A percentile compares a stretch with the other conserved stretches of the same genome.
phyloP scores from a whole-genome alignment of 2,888 invertebrate genomes.

The Oconnorella tubifera region DNA sequence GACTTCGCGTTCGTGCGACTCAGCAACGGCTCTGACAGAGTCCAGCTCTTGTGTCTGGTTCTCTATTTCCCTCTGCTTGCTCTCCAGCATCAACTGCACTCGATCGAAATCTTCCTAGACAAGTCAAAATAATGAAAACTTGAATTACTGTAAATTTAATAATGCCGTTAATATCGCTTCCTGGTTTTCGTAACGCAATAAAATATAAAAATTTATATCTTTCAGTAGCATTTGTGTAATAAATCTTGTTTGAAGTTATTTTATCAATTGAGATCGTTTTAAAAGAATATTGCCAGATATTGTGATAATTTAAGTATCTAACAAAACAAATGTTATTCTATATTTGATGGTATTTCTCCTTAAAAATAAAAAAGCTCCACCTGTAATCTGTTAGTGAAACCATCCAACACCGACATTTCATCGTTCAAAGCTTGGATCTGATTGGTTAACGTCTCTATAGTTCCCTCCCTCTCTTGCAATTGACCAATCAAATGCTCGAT shows the following conservation, averaged over 20 bases:
- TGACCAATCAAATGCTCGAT: slow-evolving; percentile 1
- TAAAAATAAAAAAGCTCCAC: too few relatives aligned
- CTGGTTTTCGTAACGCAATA: too few relatives aligned
- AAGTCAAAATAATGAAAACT: too few relatives aligned
- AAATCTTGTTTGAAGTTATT: too few relatives aligned
- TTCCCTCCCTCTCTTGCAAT: slow-evolving; percentile 22
- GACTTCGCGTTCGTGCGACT: not conserved
- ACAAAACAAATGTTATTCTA: too few relatives aligned
- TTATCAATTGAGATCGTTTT: too few relatives aligned
- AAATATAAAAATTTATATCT: not conserved
- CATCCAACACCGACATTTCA: slow-evolving; percentile 8
- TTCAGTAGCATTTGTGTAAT: too few relatives aligned
- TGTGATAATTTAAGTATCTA: too few relatives aligned
- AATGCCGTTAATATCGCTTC: too few relatives aligned
- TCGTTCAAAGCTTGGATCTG: slow-evolving; percentile 3
- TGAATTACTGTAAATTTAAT: too few relatives aligned
- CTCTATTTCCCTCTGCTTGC: slow-evolving; percentile 51
- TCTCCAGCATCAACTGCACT: slow-evolving; percentile 53
- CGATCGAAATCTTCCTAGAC: slow-evolving; percentile 55
- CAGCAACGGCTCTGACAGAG: not conserved
- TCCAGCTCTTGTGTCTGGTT: slow-evolving; percentile 43
- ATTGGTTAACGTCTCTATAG: slow-evolving; percentile 3
- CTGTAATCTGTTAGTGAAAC: not conserved
- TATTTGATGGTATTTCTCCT: too few relatives aligned
- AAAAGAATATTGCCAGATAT: too few relatives aligned